Evolutionary conservation across 2,888 invertebrate species (phyloP).

Genomic region (Tetragonisca angustula): DNA sequence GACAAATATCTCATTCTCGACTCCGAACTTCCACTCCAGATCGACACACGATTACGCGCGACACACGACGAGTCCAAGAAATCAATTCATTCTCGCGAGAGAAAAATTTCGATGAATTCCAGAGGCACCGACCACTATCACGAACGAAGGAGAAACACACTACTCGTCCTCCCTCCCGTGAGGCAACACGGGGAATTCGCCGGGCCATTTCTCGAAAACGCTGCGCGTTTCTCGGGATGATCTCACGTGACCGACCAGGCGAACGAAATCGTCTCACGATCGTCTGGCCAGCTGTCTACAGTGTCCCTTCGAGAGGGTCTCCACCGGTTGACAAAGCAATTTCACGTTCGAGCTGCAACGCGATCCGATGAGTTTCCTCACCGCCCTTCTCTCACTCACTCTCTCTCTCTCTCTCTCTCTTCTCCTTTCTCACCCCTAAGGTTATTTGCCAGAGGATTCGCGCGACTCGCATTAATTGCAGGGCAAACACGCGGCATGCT

Average conservation of each 20-base stretch:
- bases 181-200: neutral
- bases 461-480: constrained; percentile 54
- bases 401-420: neutral
- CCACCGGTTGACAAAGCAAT: constrained; percentile 68
- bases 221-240: neutral
- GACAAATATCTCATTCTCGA: too few species aligned
- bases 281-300: constrained; percentile 56
- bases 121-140: neutral
- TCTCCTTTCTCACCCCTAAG: neutral
- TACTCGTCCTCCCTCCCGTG: neutral
- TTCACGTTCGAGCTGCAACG: constrained; percentile 60
- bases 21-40: too few species aligned
- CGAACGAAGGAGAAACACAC: neutral
- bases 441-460: constrained; percentile 48
- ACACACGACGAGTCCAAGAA: too few species aligned
- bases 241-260: constrained; percentile 58
- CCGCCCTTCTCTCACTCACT: neutral
- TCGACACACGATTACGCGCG: too few species aligned
- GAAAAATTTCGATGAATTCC: neutral
- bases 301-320: constrained; percentile 34
- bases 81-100: too few species aligned
- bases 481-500: constrained; percentile 38
- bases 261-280: constrained; percentile 67
- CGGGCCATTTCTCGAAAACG: constrained; percentile 9
- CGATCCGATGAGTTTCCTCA: constrained; percentile 49